Base-by-base conservation (phyloP, 1,140 invertebrate species). In the Drosophila cardini region DNA sequence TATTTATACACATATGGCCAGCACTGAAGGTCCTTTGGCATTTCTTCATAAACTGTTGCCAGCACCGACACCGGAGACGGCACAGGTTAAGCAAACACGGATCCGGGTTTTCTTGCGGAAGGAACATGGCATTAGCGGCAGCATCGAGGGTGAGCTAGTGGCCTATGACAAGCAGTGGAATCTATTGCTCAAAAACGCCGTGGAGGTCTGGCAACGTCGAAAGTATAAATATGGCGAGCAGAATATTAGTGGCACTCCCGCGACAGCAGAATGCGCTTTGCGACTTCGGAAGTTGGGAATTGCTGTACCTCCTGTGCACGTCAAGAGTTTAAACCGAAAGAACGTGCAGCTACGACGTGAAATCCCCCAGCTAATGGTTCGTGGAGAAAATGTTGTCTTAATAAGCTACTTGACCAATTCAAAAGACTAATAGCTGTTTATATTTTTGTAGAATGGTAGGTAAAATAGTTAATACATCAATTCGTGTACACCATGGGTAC, bases 161-260 rank as follows among this genome's bases (percentile, higher is more conserved):
- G 96, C 97, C 6, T 99, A 98, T 92, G 98, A 99, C 92, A 98
- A 98, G 92, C 97, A 98, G 90, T 98, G 97, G 96, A 99, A 99
- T 93, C 92, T 99, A 64, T 96, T 96, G 6, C 92, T 99, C 34
- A 94, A 94, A 42, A 97, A 99, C 92, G 97, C 98, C 2, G 94
- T 96, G 53, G 98, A 99, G 93, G 93, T 95, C 3, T 98, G 96
- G 95, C 95, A 93, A n/a, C 93, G 96, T 53, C 91, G 93, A 4
- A 95, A 94, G 69, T 83, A 80, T 60, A 80, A 75, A 42, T 92
- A 80, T 61, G 72, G 79, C 1, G 57, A 87, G 4, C 89, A 85
- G 45, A 90, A 90, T 13, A 78, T 91, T 15, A 74, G 65, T 45
- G 32, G 53, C 26, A 10, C 18, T 6, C 58, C 65, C 6, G 18